Conservation (phyloP, 2,888 invertebrate genomes). For the Prostheceraeus crozeri region DNA sequence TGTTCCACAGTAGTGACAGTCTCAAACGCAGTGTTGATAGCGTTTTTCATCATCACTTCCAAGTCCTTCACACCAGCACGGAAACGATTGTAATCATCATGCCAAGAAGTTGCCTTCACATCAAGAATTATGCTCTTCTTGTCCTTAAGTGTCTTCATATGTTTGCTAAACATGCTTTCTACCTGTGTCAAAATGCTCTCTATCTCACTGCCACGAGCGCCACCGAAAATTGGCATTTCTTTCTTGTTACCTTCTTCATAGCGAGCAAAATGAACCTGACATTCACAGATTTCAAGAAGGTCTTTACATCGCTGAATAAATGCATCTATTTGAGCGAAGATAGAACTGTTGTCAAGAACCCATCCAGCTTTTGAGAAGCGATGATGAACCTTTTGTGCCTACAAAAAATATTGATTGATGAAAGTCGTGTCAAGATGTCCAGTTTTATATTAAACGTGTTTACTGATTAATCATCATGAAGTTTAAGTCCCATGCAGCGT, state of each 20-base stretch:
- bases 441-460: conserved; percentile 40
- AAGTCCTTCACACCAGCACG: conserved; percentile 60
- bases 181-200: conserved; percentile 59
- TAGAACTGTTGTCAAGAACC: conserved; percentile 69
- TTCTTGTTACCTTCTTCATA: conserved; percentile 65
- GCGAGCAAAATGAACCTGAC: conserved; percentile 78
- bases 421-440: neutral
- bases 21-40: conserved; percentile 71
- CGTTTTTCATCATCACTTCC: conserved; percentile 72
- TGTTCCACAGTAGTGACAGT: conserved; percentile 72
- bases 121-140: conserved; percentile 61
- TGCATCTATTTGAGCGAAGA: conserved; percentile 78
- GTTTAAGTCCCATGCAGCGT: too few relatives aligned
- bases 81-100: conserved; percentile 63
- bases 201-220: conserved; percentile 61
- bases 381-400: conserved; percentile 56
- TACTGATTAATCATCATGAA: too few relatives aligned
- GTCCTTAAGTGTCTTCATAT: conserved; percentile 61
- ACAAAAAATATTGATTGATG: conserved; percentile 36
- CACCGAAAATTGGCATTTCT: conserved; percentile 69
- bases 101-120: conserved; percentile 65
- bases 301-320: conserved; percentile 76
- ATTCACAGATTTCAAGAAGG: conserved; percentile 74
- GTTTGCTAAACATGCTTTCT: conserved; percentile 67
- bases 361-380: conserved; percentile 61